A percentile compares a stretch with the other conserved stretches of the same genome.
phyloP scores from a whole-genome alignment of 1,140 invertebrate genomes.

The Tetramorium alpestre region DNA sequence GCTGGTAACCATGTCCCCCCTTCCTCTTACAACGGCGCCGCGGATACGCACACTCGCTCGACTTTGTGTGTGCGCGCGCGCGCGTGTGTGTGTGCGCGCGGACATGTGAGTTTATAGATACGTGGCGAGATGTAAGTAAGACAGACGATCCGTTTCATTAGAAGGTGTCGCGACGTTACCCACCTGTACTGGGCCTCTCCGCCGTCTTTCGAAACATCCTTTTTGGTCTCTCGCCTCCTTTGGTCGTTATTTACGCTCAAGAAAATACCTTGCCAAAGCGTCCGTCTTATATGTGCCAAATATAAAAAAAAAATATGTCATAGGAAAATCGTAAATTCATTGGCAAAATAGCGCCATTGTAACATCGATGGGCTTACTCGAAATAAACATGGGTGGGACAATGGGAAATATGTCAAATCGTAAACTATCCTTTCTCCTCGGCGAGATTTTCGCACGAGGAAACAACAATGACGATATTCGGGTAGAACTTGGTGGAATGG shows the following conservation, averaged over 20 bases:
- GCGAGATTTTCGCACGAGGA: background rate
- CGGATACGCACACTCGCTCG: slow-evolving; percentile 64
- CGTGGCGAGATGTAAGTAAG: slow-evolving; percentile 76
- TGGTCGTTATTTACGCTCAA: slow-evolving; percentile 10
- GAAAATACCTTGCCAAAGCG: background rate
- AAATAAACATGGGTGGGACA: background rate
- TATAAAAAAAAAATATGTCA: background rate
- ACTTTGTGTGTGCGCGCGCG: slow-evolving; percentile 58
- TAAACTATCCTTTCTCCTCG: background rate
- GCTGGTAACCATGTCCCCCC: slow-evolving; percentile 78
- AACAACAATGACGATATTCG: slow-evolving; percentile 26
- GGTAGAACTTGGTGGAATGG: slow-evolving; percentile 54
- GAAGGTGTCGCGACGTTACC: slow-evolving; percentile 79
- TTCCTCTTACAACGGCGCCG: slow-evolving; percentile 47
- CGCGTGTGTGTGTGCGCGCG: slow-evolving; percentile 40
- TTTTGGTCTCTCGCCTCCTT: slow-evolving; percentile 51
- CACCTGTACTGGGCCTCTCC: slow-evolving; percentile 77
- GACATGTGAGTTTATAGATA: slow-evolving; percentile 78
- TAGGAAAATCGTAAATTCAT: slow-evolving; percentile 1
- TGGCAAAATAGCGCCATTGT: background rate
- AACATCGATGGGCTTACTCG: background rate
- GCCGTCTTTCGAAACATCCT: slow-evolving; percentile 41
- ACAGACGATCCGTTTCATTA: slow-evolving; percentile 82
- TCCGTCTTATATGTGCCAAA: background rate
- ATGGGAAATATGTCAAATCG: slow-evolving; percentile 1